Percentiles rank a stretch among this genome's conserved stretches.
These are phyloP conservation scores for Cotesia vestalis DNA, from an alignment of 1,140 invertebrate genomes.

Conservation along the genomic window DNA sequence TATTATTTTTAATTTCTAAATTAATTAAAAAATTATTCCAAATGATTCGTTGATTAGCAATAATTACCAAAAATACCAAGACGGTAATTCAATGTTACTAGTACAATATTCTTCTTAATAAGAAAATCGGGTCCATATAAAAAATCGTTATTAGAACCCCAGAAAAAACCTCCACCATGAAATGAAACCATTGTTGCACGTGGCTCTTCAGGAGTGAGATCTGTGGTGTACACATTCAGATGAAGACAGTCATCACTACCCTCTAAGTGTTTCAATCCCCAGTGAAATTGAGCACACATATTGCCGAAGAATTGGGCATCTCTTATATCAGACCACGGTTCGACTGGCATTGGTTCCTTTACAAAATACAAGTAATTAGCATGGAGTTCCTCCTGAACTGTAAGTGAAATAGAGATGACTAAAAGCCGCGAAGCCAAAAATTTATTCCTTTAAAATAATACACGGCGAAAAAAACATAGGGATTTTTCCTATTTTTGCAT, in stretches of 20 bases:
- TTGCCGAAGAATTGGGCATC: slow-evolving; percentile 68
- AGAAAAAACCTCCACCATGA: slow-evolving; percentile 71
- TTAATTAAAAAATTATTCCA: no score
- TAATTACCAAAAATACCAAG: slow-evolving; percentile 63
- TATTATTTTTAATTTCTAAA: no score
- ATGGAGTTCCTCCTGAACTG: no score
- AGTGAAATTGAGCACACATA: slow-evolving; percentile 59
- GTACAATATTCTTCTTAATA: slow-evolving; percentile 65
- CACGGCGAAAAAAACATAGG: no score
- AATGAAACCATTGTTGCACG: slow-evolving; percentile 66
- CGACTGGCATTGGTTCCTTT: slow-evolving; percentile 68
- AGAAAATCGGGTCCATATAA: slow-evolving; percentile 65
- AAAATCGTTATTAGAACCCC: slow-evolving; percentile 57
- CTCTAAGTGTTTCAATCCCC: slow-evolving; percentile 11
- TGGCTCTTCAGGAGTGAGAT: slow-evolving; percentile 33
- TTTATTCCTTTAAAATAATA: no score
- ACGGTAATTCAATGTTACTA: slow-evolving; percentile 72
- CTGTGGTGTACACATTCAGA: slow-evolving; percentile 84
- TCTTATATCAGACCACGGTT: slow-evolving; percentile 67
- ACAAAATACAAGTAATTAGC: no score
- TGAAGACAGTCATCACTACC: slow-evolving; percentile 81
- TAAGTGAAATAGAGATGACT: no score
- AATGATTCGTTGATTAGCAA: no score
- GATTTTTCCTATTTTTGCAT: no score
- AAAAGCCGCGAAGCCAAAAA: no score